Evolutionary conservation across 2,888 invertebrate species (phyloP).

Genomic region (Scotopteryx bipunctaria): DNA sequence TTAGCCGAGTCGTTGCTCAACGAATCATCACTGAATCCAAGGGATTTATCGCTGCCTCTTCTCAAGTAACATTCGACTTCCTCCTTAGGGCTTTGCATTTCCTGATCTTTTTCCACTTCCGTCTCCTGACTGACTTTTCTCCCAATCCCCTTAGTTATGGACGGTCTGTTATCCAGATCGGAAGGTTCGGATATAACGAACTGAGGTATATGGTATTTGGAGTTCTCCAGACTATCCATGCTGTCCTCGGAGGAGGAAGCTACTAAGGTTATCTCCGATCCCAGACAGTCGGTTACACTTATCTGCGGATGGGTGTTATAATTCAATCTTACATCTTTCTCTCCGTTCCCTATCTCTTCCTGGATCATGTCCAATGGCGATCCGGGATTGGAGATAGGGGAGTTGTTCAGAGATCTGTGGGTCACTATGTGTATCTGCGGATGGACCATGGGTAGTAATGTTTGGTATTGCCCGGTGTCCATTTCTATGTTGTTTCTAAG

Average conservation of each 20-base stretch:
- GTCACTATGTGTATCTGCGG: constrained; percentile 72
- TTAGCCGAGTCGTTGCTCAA: constrained; percentile 86
- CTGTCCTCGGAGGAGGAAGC: constrained; percentile 90
- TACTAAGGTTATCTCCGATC: constrained; percentile 91
- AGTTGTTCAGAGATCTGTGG: constrained; percentile 84
- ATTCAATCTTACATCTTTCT: constrained; percentile 48
- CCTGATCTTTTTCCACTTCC: constrained; percentile 69
- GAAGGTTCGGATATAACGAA: constrained; percentile 89
- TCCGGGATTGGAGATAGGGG: constrained; percentile 85
- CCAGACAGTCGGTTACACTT: constrained; percentile 95
- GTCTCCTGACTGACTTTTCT: constrained; percentile 87
- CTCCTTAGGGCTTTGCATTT: constrained; percentile 71
- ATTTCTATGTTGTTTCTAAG: constrained; percentile 79
- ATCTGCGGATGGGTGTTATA: constrained; percentile 89
- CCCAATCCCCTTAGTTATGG: constrained; percentile 91
- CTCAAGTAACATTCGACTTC: constrained; percentile 78
- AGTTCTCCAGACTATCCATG: constrained; percentile 87
- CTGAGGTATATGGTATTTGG: constrained; percentile 79
- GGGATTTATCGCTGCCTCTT: constrained; percentile 87
- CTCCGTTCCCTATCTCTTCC: constrained; percentile 82
- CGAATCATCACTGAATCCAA: constrained; percentile 89
- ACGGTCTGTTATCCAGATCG: constrained; percentile 87
- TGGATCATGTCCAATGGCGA: constrained; percentile 92
- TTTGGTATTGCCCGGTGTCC: constrained; percentile 71
- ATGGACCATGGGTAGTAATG: constrained; percentile 70